A percentile compares a stretch with the other conserved stretches of the same genome.
phyloP scores from a whole-genome alignment of 2,113 vertebrate genomes.

The Laticauda colubrina region DNA sequence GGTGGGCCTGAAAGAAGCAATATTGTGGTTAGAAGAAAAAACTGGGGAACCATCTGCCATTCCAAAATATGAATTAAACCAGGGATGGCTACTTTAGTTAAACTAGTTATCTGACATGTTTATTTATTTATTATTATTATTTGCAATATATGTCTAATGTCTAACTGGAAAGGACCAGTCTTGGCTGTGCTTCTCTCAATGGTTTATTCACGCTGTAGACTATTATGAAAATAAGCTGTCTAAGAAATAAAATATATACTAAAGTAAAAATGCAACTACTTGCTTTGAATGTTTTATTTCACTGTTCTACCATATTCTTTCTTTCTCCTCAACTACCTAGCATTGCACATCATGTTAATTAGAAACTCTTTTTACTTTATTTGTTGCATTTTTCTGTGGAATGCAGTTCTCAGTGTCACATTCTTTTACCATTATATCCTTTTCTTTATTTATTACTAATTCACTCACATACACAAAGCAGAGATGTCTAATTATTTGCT shows the following conservation, averaged over 20 bases:
- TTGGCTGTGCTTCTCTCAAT: background rate
- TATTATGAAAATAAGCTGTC: background rate
- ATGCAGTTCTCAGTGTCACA: background rate
- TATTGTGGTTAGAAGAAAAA: background rate
- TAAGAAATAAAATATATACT: background rate
- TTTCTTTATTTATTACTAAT: background rate
- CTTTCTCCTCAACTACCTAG: constrained; percentile 14
- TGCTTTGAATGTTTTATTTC: background rate
- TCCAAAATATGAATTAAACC: background rate
- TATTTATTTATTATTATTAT: background rate
- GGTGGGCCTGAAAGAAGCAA: background rate
- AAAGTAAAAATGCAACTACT: background rate
- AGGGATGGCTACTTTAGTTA: background rate
- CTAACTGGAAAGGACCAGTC: background rate
- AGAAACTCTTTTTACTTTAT: background rate
- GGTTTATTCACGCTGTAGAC: background rate
- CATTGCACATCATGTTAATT: constrained; percentile 14
- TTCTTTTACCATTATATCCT: background rate
- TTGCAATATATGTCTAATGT: background rate
- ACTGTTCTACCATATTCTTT: background rate
- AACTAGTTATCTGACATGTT: background rate
- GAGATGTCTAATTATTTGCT: constrained; percentile 22
- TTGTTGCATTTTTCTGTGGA: constrained; percentile 5
- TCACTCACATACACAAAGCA: background rate
- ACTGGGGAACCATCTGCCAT: background rate